Conservation (phyloP, 2,797 vertebrate genomes). For the Rhinatrema bivittatum region DNA sequence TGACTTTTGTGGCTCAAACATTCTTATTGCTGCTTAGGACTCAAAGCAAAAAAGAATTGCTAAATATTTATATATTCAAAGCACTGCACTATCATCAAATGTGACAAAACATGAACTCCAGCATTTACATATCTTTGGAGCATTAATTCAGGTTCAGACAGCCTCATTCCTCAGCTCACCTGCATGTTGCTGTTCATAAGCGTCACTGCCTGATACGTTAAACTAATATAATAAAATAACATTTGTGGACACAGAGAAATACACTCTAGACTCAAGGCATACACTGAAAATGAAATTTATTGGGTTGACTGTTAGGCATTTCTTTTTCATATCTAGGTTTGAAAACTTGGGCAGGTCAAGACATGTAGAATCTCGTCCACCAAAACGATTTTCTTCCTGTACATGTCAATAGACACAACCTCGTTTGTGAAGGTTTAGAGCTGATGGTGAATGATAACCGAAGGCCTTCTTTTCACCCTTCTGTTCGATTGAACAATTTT, state of each 20-base stretch:
- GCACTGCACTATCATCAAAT: too few species aligned
- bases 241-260: not conserved
- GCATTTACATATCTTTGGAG: not conserved
- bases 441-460: too few species aligned
- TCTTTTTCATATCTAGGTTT: too few species aligned
- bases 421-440: slow-evolving; percentile 12
- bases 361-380: too few species aligned
- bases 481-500: slow-evolving; percentile 39
- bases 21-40: too few species aligned
- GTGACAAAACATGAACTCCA: not conserved
- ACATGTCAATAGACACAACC: too few species aligned
- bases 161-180: not conserved
- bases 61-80: too few species aligned
- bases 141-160: not conserved
- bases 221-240: slow-evolving; percentile 17
- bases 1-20: too few species aligned
- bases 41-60: too few species aligned
- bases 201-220: not conserved
- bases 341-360: too few species aligned
- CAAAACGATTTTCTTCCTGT: too few species aligned
- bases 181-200: slow-evolving; percentile 4
- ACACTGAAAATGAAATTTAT: not conserved
- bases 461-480: slow-evolving; percentile 1
- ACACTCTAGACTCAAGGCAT: not conserved
- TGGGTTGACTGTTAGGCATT: too few species aligned